phyloP scores from a whole-genome alignment of 2,888 invertebrate genomes.

The Lasioglossum vierecki region DNA sequence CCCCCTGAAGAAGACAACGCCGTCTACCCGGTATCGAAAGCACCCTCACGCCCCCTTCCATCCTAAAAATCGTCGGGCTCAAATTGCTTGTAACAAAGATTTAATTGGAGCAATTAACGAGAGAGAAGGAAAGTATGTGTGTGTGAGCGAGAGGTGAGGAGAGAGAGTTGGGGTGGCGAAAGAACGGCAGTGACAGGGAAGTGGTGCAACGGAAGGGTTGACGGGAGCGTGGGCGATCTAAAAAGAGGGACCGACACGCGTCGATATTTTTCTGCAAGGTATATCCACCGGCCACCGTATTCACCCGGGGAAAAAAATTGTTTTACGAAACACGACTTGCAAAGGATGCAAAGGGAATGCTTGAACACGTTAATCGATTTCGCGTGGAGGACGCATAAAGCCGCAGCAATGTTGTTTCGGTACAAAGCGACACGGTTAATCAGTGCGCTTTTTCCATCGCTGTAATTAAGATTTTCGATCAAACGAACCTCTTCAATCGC shows the following conservation, averaged over 20 bases:
- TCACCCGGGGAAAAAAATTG: conserved; percentile 11
- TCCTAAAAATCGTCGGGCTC: conserved; percentile 65
- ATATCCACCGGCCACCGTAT: conserved; percentile 31
- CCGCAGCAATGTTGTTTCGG: neutral
- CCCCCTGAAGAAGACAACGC: conserved; percentile 11
- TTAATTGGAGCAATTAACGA: conserved; percentile 78
- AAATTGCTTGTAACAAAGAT: conserved; percentile 76
- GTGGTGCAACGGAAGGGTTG: conserved; percentile 58
- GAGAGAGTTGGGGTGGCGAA: conserved; percentile 24
- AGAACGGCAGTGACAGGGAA: conserved; percentile 47
- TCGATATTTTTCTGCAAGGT: conserved; percentile 49
- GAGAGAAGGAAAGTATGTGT: neutral
- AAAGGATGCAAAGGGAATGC: conserved; percentile 21
- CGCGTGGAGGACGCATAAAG: neutral
- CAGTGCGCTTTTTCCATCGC: conserved; percentile 1
- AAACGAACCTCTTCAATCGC: neutral
- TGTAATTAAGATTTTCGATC: conserved; percentile 4
- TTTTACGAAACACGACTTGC: neutral
- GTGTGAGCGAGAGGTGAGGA: neutral
- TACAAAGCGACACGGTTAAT: neutral
- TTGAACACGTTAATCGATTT: conserved; percentile 10
- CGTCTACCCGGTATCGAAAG: neutral
- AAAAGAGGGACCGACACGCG: conserved; percentile 43
- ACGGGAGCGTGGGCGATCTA: conserved; percentile 28
- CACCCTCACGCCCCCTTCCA: neutral